A percentile compares a stretch with the other conserved stretches of the same genome.
These are phyloP conservation scores for Setophaga kirtlandii DNA, from an alignment of 2,113 vertebrate genomes.

Conservation along the genomic window DNA sequence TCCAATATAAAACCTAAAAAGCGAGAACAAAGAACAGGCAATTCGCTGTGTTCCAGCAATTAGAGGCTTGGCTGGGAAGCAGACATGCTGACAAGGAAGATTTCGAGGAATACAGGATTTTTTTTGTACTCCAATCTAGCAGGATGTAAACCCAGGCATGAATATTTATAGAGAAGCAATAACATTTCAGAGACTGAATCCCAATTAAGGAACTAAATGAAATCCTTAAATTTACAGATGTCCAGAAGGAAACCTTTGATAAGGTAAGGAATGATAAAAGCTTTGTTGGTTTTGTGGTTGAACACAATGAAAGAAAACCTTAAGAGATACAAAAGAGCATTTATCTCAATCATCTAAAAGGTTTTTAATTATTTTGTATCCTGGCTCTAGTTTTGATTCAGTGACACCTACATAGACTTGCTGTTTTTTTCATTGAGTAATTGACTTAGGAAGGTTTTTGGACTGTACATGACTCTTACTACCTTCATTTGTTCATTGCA, in stretches of 20 bases:
- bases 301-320: neutral
- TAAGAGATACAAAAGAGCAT: neutral
- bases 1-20: slow-evolving; percentile 88
- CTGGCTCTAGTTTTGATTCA: neutral
- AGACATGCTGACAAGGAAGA: neutral
- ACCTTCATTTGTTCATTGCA: neutral
- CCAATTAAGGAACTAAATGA: neutral
- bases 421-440: neutral
- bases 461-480: neutral
- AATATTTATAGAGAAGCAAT: slow-evolving; percentile 18
- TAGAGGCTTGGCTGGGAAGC: neutral
- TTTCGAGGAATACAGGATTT: neutral
- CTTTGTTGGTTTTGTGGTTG: neutral
- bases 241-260: neutral
- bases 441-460: neutral
- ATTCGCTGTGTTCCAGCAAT: neutral
- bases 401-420: neutral
- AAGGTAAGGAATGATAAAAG: neutral
- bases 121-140: neutral
- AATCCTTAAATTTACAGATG: neutral
- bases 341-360: neutral
- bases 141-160: neutral
- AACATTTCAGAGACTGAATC: neutral
- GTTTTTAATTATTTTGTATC: neutral
- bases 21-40: neutral